Evolutionary conservation across 1,140 invertebrate species (phyloP).

Genomic region (Reticulitermes speratus): DNA sequence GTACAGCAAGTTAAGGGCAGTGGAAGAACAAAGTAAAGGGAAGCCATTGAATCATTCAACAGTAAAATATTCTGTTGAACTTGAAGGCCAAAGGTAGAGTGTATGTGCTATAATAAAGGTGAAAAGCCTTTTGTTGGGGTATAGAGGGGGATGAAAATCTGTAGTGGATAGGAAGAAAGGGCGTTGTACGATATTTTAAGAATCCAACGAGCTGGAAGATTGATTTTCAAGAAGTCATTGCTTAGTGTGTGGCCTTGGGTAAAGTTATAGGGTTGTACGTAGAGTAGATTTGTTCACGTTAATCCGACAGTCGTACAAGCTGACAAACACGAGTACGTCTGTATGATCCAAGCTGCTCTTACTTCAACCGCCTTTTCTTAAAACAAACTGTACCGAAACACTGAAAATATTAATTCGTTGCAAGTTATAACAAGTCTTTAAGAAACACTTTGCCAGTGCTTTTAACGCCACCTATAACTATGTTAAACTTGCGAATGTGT

Average conservation of each 20-base stretch:
- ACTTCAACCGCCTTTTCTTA: too few species aligned
- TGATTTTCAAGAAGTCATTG: not conserved
- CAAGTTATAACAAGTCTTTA: too few species aligned
- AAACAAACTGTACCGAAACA: too few species aligned
- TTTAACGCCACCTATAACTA: too few species aligned
- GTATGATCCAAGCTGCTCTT: too few species aligned
- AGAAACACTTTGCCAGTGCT: too few species aligned
- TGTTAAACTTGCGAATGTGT: too few species aligned
- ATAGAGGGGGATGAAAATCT: not conserved
- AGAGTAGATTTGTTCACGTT: not conserved
- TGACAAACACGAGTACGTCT: too few species aligned
- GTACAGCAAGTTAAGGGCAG: too few species aligned
- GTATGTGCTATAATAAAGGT: not conserved
- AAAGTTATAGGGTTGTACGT: not conserved
- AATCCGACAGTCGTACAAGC: too few species aligned
- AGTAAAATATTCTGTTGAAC: not conserved
- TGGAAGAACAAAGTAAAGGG: not conserved
- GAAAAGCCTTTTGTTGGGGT: not conserved
- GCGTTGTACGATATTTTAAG: not conserved
- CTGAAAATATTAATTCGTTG: too few species aligned
- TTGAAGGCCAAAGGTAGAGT: not conserved
- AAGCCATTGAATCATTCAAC: not conserved
- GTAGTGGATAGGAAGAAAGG: not conserved
- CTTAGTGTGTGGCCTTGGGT: not conserved
- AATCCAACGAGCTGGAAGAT: constrained; percentile 8